Conservation (phyloP, 1,140 invertebrate species). For the Gonioctena quinquepunctata region DNA sequence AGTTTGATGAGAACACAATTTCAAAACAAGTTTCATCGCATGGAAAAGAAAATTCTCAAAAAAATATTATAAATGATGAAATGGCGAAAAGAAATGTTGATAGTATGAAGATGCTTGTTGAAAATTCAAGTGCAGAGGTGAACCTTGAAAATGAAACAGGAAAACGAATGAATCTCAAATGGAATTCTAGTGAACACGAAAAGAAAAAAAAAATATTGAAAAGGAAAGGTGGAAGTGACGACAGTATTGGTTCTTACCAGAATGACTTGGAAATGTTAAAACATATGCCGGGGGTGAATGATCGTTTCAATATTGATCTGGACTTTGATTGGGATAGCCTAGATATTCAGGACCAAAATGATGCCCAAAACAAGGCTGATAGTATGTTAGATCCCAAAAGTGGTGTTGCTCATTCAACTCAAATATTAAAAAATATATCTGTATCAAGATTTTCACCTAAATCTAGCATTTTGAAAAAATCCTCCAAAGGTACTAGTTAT, state of each 20-base stretch:
- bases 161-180: neutral
- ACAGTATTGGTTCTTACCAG: neutral
- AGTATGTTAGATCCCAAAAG: neutral
- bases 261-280: constrained; percentile 28
- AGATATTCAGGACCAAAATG: neutral
- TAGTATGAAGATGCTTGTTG: too few relatives aligned
- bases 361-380: neutral
- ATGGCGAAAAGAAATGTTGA: neutral
- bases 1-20: neutral
- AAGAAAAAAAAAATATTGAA: constrained; percentile 6
- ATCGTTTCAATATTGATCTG: constrained; percentile 26
- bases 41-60: too few relatives aligned
- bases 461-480: too few relatives aligned
- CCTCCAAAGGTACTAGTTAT: too few relatives aligned
- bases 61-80: neutral
- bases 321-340: constrained; percentile 14
- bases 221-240: constrained; percentile 13
- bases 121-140: neutral
- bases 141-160: neutral
- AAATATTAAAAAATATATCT: too few relatives aligned
- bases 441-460: too few relatives aligned
- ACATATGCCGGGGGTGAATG: constrained; percentile 36
- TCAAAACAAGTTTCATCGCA: neutral
- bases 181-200: neutral
- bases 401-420: too few relatives aligned